Percentiles rank a stretch among this genome's conserved stretches.
Evolutionary conservation across 2,888 invertebrate genomes (phyloP).

Genomic region (Parnassius apollo): DNA sequence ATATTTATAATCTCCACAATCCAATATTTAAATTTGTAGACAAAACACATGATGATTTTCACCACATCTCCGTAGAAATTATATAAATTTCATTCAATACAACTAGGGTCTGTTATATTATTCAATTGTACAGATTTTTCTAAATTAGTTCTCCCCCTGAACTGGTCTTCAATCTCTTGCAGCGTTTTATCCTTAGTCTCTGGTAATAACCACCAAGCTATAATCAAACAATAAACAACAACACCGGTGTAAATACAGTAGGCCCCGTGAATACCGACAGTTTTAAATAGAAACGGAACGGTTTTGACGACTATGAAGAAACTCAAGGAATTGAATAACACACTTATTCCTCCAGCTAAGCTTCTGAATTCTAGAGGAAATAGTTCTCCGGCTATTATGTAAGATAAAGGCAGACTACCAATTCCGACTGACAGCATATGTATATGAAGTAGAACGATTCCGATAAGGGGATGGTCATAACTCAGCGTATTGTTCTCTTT

Average conservation of each 20-base stretch:
- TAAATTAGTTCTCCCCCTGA: constrained; percentile 26
- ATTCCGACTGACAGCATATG: constrained; percentile 35
- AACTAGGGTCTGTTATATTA: too few relatives aligned
- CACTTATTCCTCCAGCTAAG: constrained; percentile 44
- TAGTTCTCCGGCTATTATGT: constrained; percentile 38
- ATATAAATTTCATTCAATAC: too few relatives aligned
- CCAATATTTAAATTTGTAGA: too few relatives aligned
- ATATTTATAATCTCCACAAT: too few relatives aligned
- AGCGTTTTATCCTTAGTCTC: constrained; percentile 39
- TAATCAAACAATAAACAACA: constrained; percentile 26
- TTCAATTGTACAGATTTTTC: not conserved
- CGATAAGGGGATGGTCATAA: constrained; percentile 29
- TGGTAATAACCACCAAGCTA: constrained; percentile 33
- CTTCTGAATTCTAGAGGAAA: constrained; percentile 38
- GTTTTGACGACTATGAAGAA: constrained; percentile 41
- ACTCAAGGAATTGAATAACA: constrained; percentile 40
- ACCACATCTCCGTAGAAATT: too few relatives aligned
- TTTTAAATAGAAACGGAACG: constrained; percentile 34
- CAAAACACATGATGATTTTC: too few relatives aligned
- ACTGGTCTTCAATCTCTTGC: constrained; percentile 39
- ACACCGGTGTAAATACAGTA: constrained; percentile 27
- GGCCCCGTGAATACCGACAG: constrained; percentile 37
- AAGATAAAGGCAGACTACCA: constrained; percentile 35
- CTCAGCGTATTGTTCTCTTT: constrained; percentile 17
- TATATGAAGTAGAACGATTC: constrained; percentile 32